These are phyloP conservation scores for Diplosoma virens DNA, from an alignment of 23 tunicate genomes.

Conservation along the genomic window DNA sequence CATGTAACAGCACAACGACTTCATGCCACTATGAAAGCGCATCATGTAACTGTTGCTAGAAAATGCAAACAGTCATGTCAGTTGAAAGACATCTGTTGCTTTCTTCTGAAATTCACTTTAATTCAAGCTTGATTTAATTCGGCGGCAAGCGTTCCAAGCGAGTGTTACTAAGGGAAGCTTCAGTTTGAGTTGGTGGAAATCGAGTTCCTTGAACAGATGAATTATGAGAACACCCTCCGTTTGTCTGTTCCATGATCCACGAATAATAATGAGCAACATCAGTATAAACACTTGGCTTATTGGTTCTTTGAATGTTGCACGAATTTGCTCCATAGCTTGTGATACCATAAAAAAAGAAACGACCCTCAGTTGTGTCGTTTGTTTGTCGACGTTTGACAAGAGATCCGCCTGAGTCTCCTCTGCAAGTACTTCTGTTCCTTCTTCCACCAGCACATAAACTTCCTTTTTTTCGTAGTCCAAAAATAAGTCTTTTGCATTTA, in stretches of 20 bases:
- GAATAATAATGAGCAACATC: slow-evolving; percentile 6
- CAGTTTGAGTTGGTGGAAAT: no score
- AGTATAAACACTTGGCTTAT: slow-evolving; percentile 40
- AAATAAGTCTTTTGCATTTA: slow-evolving; percentile 16
- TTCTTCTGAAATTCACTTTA: no score
- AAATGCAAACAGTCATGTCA: no score
- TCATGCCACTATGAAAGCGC: no score
- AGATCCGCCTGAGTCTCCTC: slow-evolving; percentile 58
- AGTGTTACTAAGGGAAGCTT: no score
- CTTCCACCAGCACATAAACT: slow-evolving; percentile 42
- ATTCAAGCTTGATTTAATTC: no score
- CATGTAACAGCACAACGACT: no score
- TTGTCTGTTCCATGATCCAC: slow-evolving; percentile 26
- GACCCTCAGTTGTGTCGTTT: background rate
- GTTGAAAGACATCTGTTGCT: no score
- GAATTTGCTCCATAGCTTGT: slow-evolving; percentile 48
- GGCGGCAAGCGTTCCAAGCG: no score
- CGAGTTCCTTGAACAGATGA: no score
- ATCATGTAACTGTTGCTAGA: no score
- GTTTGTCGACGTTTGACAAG: slow-evolving; percentile 10
- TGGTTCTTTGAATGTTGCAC: slow-evolving; percentile 40
- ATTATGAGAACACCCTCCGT: slow-evolving; percentile 26
- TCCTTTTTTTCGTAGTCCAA: slow-evolving; percentile 31
- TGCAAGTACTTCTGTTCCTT: slow-evolving; percentile 31
- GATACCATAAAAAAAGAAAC: slow-evolving; percentile 34